Base-by-base conservation (phyloP, 2,797 vertebrate species). In the Pipistrellus nathusii region DNA sequence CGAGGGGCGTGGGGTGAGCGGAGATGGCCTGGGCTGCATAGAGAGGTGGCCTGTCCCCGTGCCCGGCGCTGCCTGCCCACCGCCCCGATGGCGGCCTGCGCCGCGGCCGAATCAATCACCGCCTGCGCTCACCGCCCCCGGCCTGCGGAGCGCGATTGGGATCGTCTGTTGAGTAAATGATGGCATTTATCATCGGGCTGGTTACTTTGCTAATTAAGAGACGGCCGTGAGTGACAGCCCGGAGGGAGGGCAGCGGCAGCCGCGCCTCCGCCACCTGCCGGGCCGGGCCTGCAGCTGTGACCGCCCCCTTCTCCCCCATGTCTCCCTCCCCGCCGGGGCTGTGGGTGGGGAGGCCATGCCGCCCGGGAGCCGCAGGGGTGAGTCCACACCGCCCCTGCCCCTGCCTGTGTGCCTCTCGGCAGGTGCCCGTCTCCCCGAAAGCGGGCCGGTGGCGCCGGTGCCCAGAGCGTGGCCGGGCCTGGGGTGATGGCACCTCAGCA, bases 171-270 rank as follows among this genome's bases (percentile, higher is more conserved):
- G 97, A 97, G 97, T 97, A 98, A 98, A 98, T 98, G 97, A 98
- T 98, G 98, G 95, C 95, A 98, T 99, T 99, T 99, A 97, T 99
- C 98, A 98, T 92, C 85, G 8, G 3, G 68, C 97, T 98, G 98
- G 98, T 99, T 98, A 98, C 98, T 97, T 97, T 98, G 96, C 97
- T 99, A 98, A 99, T 98, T 98, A 98, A 97, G 98, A 97, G 96
- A 96, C 97, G 96, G 96, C 96, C 55, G 93, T 93, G 94, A 92
- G 87, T 94, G 94, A 85, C 87, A 35, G 97, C 97, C 97, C 3
- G 2, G 64, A 90, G 95, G 94, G 64, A 88, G 1, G 17, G 21
- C 77, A 11, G 18, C 2, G 48, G 32, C 20, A 21, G 35, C 3
- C 2, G 15, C 53, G 59, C 57, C 51, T 21, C 0, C 1, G 15